phyloP scores from a whole-genome alignment of 1,140 invertebrate species.

The Ceratosolen solmsi region DNA sequence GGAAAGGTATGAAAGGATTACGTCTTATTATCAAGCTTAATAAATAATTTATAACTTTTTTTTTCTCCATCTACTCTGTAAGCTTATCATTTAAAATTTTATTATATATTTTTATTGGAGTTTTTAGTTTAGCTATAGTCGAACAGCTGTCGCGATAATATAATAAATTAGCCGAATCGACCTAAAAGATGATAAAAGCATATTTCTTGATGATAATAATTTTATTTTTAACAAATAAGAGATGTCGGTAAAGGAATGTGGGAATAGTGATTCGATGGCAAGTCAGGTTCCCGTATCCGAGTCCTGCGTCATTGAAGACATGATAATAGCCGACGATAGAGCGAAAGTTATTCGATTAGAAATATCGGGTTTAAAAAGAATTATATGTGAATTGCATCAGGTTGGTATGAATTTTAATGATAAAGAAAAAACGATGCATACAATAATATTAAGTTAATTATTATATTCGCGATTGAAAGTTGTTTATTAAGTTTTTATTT shows the following conservation, averaged over 20 bases:
- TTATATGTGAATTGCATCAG: conserved; percentile 52
- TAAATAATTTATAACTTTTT: too few species aligned
- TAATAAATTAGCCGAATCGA: too few species aligned
- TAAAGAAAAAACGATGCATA: not conserved
- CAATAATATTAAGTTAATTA: not conserved
- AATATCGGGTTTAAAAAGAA: conserved; percentile 57
- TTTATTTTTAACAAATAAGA: conserved; percentile 11
- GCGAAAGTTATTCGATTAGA: conserved; percentile 56
- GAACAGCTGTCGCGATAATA: too few species aligned
- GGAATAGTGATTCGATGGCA: conserved; percentile 53
- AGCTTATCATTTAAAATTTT: too few species aligned
- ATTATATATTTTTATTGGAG: too few species aligned
- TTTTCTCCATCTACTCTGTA: too few species aligned
- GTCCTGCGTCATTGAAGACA: conserved; percentile 54
- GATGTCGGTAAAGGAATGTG: not conserved
- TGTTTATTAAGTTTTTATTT: not conserved
- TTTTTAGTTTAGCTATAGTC: too few species aligned
- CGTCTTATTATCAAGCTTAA: too few species aligned
- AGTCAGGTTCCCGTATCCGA: conserved; percentile 58
- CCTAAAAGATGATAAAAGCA: too few species aligned
- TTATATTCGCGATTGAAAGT: not conserved
- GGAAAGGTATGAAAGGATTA: conserved; percentile 50
- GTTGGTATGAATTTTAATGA: conserved; percentile 7
- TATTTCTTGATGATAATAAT: too few species aligned
- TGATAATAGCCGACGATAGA: conserved; percentile 56